Evolutionary conservation across 2,113 vertebrate genomes (phyloP).

Genomic region (Zeus faber): DNA sequence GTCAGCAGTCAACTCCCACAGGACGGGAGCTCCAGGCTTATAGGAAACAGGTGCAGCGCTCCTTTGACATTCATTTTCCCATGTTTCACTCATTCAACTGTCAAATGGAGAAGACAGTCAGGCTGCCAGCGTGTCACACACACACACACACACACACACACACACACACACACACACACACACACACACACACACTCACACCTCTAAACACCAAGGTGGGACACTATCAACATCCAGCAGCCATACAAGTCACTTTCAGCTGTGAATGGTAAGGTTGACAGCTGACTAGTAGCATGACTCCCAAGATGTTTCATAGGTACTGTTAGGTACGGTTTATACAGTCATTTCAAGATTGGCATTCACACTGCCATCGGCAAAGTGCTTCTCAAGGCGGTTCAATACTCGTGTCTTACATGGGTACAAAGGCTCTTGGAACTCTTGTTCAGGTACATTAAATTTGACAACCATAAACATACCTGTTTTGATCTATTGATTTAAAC

Average conservation of each 20-base stretch:
- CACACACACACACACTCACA: constrained; percentile 39
- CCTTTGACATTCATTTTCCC: constrained; percentile 41
- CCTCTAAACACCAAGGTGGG: constrained; percentile 48
- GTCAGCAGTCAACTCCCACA: constrained; percentile 51
- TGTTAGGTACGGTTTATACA: no score
- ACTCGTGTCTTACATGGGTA: no score
- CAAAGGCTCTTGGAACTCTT: no score
- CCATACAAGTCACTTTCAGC: constrained; percentile 26
- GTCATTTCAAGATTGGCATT: no score
- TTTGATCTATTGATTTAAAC: no score
- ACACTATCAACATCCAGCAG: constrained; percentile 58
- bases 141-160: not conserved
- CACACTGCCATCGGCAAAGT: no score
- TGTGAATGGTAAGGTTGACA: not conserved
- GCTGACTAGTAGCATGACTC: not conserved
- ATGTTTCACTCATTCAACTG: constrained; percentile 58
- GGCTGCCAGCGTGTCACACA: not conserved
- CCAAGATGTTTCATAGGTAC: no score
- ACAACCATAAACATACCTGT: no score
- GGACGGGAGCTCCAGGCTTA: constrained; percentile 53
- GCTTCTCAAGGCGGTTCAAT: no score
- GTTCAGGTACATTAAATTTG: no score
- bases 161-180: constrained; percentile 2
- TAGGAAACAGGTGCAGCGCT: constrained; percentile 69
- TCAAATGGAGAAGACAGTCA: constrained; percentile 25